Base-by-base conservation (phyloP, 1,140 invertebrate genomes). In the Choristoneura fumiferana region DNA sequence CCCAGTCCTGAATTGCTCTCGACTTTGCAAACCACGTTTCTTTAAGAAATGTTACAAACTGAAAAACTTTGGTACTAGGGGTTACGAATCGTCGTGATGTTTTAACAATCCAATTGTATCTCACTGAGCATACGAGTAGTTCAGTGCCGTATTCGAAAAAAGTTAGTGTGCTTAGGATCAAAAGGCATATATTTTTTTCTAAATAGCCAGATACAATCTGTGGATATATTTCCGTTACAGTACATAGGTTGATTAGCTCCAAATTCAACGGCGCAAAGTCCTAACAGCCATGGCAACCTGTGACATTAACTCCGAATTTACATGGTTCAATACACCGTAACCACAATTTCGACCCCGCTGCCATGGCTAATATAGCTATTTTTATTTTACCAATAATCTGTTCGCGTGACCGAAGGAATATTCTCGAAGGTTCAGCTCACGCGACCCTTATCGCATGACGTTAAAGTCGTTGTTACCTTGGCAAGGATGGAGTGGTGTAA, bases 281-380 rank as follows among this genome's bases (percentile, higher is more conserved):
- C n/a, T 22, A 12, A 29, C 12, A 22, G n/a, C 43, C 18, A 12
- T 13, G 40, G 4, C 15, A 49, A 49, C 39, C 8, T 6, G 6
- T 29, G 38, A 17, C 38, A 17, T 10, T 12, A 8, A 13, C 43
- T 18, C 22, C 18, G 17, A 49, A 67, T 62, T 62, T 62, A 73
- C 67, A 69, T 69, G 67, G 65, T 67, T 67, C 67, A 65, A 69
- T 63, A 62, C 67, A 60, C 57, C 60, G 63, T 57, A 56, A 57
- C 61, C 65, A 52, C 67, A 67, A 65, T 69, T 71, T 63, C 62
- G 13, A 61, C 35, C 52, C 49, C 40, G 45, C 60, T 63, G 63
- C 61, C 53, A 63, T 61, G 61, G 58, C 58, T 67, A 72, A 72
- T 72, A 72, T 69, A 60, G 64, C 69, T 66, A 72, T 72, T 72